These are phyloP conservation scores for Hippocampus barbouri DNA, from an alignment of 2,113 vertebrate genomes.

Conservation along the genomic window DNA sequence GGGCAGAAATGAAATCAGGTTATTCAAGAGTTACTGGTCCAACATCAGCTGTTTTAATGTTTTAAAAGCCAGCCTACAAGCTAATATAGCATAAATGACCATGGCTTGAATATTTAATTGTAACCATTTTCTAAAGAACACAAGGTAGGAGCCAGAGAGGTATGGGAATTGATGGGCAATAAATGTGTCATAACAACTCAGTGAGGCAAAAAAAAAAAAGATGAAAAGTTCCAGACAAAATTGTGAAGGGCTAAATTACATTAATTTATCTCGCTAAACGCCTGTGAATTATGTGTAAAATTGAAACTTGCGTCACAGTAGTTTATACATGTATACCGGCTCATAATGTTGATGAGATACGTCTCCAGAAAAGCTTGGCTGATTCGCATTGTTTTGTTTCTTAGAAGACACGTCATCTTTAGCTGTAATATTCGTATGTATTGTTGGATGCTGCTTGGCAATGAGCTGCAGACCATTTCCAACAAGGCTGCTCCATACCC, in stretches of 20 bases:
- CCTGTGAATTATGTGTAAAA: constrained; percentile 47
- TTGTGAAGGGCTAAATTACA: constrained; percentile 40
- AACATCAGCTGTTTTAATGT: background rate
- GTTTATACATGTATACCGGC: constrained; percentile 39
- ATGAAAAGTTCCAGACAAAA: constrained; percentile 23
- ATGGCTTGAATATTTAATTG: constrained; percentile 25
- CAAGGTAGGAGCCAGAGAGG: constrained; percentile 51
- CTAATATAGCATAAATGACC: constrained; percentile 2
- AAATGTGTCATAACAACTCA: constrained; percentile 53
- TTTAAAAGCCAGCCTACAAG: background rate
- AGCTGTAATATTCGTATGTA: constrained; percentile 54
- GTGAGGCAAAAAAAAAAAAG: constrained; percentile 2
- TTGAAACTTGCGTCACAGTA: constrained; percentile 61
- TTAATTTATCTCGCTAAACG: constrained; percentile 45
- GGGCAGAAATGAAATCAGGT: background rate
- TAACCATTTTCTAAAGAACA: constrained; percentile 29
- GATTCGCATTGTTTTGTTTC: background rate
- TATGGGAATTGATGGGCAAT: constrained; percentile 57
- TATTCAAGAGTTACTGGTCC: background rate
- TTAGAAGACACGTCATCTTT: constrained; percentile 21
- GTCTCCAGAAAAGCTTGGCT: background rate
- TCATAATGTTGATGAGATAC: constrained; percentile 20
- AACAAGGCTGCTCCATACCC: constrained; percentile 66
- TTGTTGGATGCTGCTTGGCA: constrained; percentile 73
- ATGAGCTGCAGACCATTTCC: constrained; percentile 70